These are phyloP conservation scores for Leptoclinus maculatus DNA, from an alignment of 2,797 vertebrate species.

Conservation along the genomic window DNA sequence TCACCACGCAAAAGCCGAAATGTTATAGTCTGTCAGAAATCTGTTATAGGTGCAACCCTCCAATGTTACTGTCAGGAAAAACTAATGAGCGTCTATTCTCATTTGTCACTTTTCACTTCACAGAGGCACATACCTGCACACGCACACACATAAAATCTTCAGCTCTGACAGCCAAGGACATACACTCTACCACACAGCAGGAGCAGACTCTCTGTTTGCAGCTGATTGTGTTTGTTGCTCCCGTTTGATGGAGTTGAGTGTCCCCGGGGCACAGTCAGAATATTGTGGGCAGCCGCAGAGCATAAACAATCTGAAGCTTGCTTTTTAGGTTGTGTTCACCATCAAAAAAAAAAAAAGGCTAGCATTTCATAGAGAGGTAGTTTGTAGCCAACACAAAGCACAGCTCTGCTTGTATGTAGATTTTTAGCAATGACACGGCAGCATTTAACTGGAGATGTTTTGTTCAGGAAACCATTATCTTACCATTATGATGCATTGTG, in stretches of 20 bases:
- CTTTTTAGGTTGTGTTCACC: constrained; percentile 36
- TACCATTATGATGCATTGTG: constrained; percentile 13
- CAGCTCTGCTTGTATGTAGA: background rate
- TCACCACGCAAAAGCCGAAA: constrained; percentile 49
- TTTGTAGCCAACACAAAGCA: constrained; percentile 19
- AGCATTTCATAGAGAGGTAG: constrained; percentile 4
- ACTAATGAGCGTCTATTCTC: constrained; percentile 71
- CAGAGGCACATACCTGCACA: constrained; percentile 19
- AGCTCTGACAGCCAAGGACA: constrained; percentile 45
- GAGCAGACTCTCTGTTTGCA: constrained; percentile 52
- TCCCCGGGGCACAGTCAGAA: constrained; percentile 59
- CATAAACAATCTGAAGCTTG: constrained; percentile 53
- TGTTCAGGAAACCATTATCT: background rate
- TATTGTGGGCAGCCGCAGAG: constrained; percentile 56
- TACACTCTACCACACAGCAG: constrained; percentile 48
- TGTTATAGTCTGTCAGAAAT: constrained; percentile 54
- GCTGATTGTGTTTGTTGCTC: constrained; percentile 71
- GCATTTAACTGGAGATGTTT: constrained; percentile 21
- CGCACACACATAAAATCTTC: constrained; percentile 30
- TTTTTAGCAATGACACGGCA: background rate
- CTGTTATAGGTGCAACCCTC: constrained; percentile 57
- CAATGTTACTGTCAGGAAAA: constrained; percentile 61
- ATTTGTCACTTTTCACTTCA: constrained; percentile 59
- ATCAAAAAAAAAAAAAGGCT: constrained; percentile 32
- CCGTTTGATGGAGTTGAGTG: constrained; percentile 65